These are phyloP conservation scores for Eulemur macaco DNA, from an alignment of 2,113 vertebrate genomes.

Conservation along the genomic window DNA sequence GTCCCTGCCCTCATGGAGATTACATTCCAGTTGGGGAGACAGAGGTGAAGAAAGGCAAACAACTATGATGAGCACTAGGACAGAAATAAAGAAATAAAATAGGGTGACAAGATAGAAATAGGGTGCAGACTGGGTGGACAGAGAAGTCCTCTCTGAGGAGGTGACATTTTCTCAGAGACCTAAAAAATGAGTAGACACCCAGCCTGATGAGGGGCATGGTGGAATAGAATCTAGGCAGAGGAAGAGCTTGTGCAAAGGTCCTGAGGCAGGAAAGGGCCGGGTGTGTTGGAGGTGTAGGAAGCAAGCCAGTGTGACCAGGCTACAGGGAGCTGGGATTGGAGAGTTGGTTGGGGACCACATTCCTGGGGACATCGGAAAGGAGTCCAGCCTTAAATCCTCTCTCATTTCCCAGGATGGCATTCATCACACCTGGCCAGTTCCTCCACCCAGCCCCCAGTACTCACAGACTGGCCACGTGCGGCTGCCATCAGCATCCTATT, in stretches of 20 bases:
- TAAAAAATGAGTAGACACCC: neutral
- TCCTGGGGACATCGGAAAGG: rapidly evolving
- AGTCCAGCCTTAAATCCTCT: neutral
- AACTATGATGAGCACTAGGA: neutral
- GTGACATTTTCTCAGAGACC: neutral
- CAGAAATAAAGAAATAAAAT: neutral
- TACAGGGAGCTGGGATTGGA: neutral
- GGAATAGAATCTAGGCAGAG: neutral
- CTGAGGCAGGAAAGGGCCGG: neutral
- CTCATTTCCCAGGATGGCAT: neutral
- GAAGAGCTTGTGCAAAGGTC: neutral
- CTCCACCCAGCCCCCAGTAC: neutral
- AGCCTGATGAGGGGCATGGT: neutral
- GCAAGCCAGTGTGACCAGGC: neutral
- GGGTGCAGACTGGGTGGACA: neutral
- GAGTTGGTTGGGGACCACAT: neutral
- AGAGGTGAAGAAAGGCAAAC: neutral
- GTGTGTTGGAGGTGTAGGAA: neutral
- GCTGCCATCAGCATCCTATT: neutral
- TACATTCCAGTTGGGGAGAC: neutral
- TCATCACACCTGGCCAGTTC: neutral
- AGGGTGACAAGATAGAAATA: neutral
- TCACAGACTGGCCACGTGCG: neutral
- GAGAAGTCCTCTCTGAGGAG: neutral
- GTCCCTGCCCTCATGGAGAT: neutral